Conservation (phyloP, 2,888 invertebrate species). For the Idaea biselata region DNA sequence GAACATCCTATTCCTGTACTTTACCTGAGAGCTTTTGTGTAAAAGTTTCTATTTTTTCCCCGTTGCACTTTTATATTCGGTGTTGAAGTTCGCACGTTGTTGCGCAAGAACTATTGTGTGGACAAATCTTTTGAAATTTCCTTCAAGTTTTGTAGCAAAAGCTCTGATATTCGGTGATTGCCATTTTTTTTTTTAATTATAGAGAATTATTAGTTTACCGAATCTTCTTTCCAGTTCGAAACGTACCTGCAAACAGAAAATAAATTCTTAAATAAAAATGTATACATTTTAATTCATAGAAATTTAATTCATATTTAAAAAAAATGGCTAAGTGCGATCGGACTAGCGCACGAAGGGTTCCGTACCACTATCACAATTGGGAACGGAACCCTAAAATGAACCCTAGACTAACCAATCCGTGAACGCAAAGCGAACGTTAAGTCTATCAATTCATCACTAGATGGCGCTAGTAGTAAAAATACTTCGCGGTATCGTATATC, state of each 20-base stretch:
- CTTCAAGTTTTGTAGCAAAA: constrained; percentile 7
- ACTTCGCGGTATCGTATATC: no score
- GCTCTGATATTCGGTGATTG: constrained; percentile 6
- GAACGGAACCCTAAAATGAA: no score
- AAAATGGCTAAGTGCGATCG: no score
- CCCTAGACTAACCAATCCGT: no score
- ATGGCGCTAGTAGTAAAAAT: no score
- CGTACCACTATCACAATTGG: no score
- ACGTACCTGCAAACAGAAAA: constrained; percentile 42
- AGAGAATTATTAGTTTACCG: background rate
- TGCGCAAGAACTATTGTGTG: constrained; percentile 21
- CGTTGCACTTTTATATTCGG: constrained; percentile 65
- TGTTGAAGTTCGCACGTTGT: constrained; percentile 38
- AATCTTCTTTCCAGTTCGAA: constrained; percentile 5
- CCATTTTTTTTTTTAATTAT: background rate
- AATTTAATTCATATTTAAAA: no score
- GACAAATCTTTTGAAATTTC: constrained; percentile 17
- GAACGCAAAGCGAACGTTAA: no score
- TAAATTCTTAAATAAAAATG: constrained; percentile 10
- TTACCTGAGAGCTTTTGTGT: constrained; percentile 79
- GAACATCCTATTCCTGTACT: constrained; percentile 71
- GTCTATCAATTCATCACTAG: no score
- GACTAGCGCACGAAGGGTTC: no score
- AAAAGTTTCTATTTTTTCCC: constrained; percentile 76
- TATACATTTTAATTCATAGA: background rate